Percentiles rank a stretch among this genome's conserved stretches.
Evolutionary conservation across 2,113 vertebrate species (phyloP).

Genomic region (Caranx ignobilis): DNA sequence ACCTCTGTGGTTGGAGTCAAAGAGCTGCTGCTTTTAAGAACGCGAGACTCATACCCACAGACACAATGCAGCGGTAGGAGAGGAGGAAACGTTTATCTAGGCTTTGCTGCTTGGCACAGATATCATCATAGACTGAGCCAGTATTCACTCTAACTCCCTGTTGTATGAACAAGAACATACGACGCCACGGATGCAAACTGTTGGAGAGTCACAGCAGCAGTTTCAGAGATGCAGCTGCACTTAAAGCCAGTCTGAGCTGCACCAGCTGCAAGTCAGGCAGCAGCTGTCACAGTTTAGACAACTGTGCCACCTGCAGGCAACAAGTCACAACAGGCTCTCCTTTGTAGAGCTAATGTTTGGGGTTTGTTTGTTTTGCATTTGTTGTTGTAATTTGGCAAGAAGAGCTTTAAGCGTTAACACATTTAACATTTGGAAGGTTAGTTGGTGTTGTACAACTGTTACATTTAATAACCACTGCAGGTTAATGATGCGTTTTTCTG

Average conservation of each 20-base stretch:
- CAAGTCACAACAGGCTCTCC: background rate
- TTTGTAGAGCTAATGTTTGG: background rate
- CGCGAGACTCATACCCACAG: background rate
- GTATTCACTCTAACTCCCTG: background rate
- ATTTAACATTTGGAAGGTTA: background rate
- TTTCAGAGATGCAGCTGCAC: background rate
- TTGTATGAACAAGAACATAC: background rate
- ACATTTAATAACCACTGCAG: no score
- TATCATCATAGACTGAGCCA: background rate
- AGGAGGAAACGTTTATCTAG: background rate
- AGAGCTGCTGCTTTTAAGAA: background rate
- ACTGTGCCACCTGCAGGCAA: background rate
- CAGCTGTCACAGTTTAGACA: background rate
- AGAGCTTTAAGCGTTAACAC: no score
- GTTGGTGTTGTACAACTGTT: no score
- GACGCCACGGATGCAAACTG: background rate
- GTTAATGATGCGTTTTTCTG: background rate
- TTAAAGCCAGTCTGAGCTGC: background rate
- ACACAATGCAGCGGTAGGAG: background rate
- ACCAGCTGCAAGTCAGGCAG: no score
- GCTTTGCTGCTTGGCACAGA: background rate
- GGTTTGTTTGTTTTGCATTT: slow-evolving; percentile 3
- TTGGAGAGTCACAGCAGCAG: background rate
- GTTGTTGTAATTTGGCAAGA: background rate
- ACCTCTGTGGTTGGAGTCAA: background rate